Evolutionary conservation across 2,797 vertebrate genomes (phyloP).

Genomic region (Micropoecilia bifurca): DNA sequence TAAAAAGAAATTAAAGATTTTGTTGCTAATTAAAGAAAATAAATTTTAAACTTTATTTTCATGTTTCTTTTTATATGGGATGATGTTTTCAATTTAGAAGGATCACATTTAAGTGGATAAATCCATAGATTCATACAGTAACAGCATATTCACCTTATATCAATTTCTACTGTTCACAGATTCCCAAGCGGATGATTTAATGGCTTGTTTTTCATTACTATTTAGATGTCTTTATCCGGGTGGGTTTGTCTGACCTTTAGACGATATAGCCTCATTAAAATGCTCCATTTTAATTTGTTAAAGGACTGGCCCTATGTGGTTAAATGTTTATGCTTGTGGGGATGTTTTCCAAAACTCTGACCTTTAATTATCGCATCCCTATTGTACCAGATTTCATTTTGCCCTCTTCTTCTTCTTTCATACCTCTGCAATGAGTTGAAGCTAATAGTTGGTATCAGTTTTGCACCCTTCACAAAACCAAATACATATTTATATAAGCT

Average conservation of each 20-base stretch:
- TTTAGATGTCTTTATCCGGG: conserved; percentile 13
- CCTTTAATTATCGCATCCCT: conserved; percentile 37
- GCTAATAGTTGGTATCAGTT: not conserved
- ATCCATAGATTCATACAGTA: not conserved
- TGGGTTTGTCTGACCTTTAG: conserved; percentile 51
- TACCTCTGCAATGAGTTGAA: not conserved
- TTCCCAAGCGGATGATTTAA: not conserved
- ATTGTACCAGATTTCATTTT: not conserved
- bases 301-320: conserved; percentile 6
- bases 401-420: not conserved
- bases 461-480: not conserved
- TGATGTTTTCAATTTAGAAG: not conserved
- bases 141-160: not conserved
- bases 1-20: not conserved
- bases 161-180: not conserved
- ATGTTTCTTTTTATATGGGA: not conserved
- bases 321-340: conserved; percentile 2
- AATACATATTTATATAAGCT: not conserved
- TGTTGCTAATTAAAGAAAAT: not conserved
- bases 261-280: conserved; percentile 27
- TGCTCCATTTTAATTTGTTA: conserved; percentile 31
- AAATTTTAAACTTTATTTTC: not conserved
- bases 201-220: not conserved
- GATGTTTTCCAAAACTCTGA: conserved; percentile 36
- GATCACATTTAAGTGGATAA: not conserved